Evolutionary conservation across 2,888 invertebrate species (phyloP).

Genomic region (Eupithecia pulchellata): DNA sequence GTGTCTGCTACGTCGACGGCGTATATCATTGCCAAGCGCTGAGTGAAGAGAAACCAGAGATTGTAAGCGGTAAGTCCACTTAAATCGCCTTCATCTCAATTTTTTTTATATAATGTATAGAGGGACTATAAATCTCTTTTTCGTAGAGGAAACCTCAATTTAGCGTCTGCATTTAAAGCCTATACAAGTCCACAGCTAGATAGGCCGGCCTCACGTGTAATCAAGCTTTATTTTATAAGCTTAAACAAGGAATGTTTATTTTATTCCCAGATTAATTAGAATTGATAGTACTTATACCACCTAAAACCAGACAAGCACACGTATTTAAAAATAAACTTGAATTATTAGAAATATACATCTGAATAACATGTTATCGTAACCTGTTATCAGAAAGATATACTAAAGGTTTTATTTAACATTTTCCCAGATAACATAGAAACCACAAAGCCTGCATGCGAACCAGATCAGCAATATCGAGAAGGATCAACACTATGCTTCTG

Average conservation of each 20-base stretch:
- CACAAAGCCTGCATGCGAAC: constrained; percentile 48
- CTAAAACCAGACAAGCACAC: neutral
- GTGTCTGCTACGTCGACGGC: constrained; percentile 59
- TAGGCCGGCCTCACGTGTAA: neutral
- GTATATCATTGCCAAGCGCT: constrained; percentile 57
- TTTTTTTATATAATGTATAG: neutral
- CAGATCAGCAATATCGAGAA: constrained; percentile 51
- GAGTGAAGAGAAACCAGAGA: constrained; percentile 10
- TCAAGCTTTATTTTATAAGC: neutral
- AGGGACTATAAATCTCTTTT: neutral
- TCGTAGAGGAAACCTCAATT: neutral
- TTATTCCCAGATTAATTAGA: neutral
- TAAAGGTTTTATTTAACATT: neutral
- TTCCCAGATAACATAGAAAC: constrained; percentile 24
- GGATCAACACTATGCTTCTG: constrained; percentile 59
- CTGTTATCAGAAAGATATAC: neutral
- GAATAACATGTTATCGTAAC: neutral
- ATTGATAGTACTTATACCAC: neutral
- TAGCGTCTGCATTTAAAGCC: too few species aligned
- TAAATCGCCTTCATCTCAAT: neutral
- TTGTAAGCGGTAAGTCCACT: neutral
- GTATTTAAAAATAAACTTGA: neutral
- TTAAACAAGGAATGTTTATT: neutral
- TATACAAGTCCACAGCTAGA: neutral
- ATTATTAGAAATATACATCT: neutral